Evolutionary conservation across 1,140 invertebrate species (phyloP).

Genomic region (Sitobion miscanthi): DNA sequence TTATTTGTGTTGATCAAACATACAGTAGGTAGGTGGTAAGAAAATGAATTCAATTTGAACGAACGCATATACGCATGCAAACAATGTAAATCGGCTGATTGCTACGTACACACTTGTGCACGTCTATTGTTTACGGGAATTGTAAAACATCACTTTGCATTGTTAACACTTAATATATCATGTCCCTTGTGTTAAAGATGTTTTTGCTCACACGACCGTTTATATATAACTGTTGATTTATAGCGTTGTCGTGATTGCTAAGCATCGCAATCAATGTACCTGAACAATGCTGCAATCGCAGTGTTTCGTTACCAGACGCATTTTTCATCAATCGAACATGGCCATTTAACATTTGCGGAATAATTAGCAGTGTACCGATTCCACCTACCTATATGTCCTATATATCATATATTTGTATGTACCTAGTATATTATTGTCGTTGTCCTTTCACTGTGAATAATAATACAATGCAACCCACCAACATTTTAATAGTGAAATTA

Average conservation of each 20-base stretch:
- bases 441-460: neutral
- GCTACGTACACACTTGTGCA: neutral
- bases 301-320: neutral
- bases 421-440: neutral
- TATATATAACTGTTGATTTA: neutral
- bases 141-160: slow-evolving; percentile 31
- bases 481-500: neutral
- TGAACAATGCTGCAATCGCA: slow-evolving; percentile 19
- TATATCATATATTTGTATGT: neutral
- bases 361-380: neutral
- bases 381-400: neutral
- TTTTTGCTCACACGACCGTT: slow-evolving; percentile 11
- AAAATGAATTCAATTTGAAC: neutral
- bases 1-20: slow-evolving; percentile 12
- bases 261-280: neutral
- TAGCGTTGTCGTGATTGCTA: neutral
- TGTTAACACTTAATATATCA: slow-evolving; percentile 35
- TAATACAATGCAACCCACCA: neutral
- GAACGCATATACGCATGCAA: neutral
- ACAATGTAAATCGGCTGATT: slow-evolving; percentile 22
- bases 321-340: slow-evolving; percentile 28
- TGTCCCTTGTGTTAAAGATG: neutral
- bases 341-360: slow-evolving; percentile 27
- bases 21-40: neutral
- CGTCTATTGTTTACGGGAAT: slow-evolving; percentile 30